Evolutionary conservation across 2,888 invertebrate species (phyloP), one percentile per base, ranked within the genome.

Genomic region (Drosophila melanosoma): DNA sequence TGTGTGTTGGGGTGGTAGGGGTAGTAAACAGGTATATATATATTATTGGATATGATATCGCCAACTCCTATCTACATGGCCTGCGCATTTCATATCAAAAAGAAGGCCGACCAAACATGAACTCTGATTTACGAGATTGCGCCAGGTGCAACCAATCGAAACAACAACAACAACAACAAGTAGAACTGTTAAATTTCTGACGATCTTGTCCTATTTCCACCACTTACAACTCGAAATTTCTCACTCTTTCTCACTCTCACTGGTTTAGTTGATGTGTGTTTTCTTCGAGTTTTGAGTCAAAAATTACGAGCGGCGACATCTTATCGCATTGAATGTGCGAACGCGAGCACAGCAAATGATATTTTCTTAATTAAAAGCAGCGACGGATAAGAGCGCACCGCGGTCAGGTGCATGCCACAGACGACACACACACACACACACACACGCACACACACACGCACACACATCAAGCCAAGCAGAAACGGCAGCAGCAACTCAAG

Each of bases 321-420:
- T 84, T 86, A 86, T 86, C 85, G 65, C 35, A 23, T 35, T 10
- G 42, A 61, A 72, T 71, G 79, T 75, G 79, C 72, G 79, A 81
- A 75, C 79, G 68, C 69, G 42, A 63, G 53, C 49, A 57, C 67
- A 68, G 56, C 69, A 69, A 62, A 73, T 77, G 87, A 89, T 83
- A 89, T 87, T 84, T 89, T 82, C 89, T 89, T 86, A 86, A 86
- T 86, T 86, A 86, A 86, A 86, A 89, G 81, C 76, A 66, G 60
- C 71, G 57, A 54, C 73, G 84, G 89, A 84, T 84, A 84, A 86
- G 79, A 67, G 61, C 72, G 61, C 54, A 67, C 69, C 48, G 74
- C 69, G 74, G 61, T 70, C 76, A 88, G 89, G 81, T 81, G 76
- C 72, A 75, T 40, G 70, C 62, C 36, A 56, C 56, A 56, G 38